phyloP scores from a whole-genome alignment of 2,888 invertebrate genomes.

The Drosophila sordidula region DNA sequence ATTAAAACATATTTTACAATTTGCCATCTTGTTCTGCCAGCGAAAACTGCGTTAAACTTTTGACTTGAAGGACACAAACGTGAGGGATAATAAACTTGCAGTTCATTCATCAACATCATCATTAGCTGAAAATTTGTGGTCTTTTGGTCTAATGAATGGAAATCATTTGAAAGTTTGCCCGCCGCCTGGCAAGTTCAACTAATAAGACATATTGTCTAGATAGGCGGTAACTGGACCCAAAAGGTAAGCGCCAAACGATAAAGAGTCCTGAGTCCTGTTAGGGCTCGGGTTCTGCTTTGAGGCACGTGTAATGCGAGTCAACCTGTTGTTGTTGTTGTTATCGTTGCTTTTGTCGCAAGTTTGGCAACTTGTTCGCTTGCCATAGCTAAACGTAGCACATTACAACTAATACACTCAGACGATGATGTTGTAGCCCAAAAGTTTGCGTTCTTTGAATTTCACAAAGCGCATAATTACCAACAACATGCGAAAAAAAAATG shows the following conservation, averaged over 20 bases:
- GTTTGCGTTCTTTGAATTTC: constrained; percentile 69
- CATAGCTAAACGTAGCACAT: constrained; percentile 65
- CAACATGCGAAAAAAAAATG: constrained; percentile 55
- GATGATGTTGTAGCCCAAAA: constrained; percentile 67
- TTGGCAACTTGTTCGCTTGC: constrained; percentile 65
- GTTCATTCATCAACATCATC: constrained; percentile 56
- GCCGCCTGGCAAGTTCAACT: constrained; percentile 30
- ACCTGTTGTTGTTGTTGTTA: constrained; percentile 39
- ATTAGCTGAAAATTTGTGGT: constrained; percentile 62
- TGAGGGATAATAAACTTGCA: constrained; percentile 47
- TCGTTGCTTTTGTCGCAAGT: constrained; percentile 59
- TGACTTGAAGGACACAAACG: constrained; percentile 1
- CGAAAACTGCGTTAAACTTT: constrained; percentile 10
- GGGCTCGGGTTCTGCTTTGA: constrained; percentile 8
- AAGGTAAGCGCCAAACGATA: constrained; percentile 36
- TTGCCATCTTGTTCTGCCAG: not conserved
- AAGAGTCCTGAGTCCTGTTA: constrained; percentile 10
- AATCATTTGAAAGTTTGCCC: constrained; percentile 66
- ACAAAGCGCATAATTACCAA: constrained; percentile 79
- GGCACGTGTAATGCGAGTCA: constrained; percentile 44
- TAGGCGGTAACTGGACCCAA: constrained; percentile 30
- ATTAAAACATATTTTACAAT: constrained; percentile 8
- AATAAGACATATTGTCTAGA: constrained; percentile 74
- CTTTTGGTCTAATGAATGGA: constrained; percentile 62
- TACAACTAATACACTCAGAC: constrained; percentile 76